These are phyloP conservation scores for Heptranchias perlo DNA, from an alignment of 2,113 vertebrate species.

Conservation along the genomic window DNA sequence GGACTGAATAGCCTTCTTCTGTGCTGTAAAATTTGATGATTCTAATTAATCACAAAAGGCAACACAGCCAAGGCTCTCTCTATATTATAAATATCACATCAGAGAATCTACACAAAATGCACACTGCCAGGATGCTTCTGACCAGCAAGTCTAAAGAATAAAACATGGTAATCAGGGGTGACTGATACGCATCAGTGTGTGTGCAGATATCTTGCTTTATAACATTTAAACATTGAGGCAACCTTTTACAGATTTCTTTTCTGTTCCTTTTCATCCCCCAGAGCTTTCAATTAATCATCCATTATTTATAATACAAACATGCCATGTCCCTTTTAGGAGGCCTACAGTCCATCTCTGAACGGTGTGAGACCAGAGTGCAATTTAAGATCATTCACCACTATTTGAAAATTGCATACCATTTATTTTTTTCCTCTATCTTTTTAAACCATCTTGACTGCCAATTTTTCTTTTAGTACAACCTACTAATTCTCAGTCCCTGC, in stretches of 20 bases:
- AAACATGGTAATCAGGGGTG: background rate
- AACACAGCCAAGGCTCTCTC: background rate
- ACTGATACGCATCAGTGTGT: background rate
- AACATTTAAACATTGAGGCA: background rate
- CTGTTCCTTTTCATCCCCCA: background rate
- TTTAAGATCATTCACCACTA: background rate
- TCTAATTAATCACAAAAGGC: background rate
- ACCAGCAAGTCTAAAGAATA: background rate
- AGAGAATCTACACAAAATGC: background rate
- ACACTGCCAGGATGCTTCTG: background rate
- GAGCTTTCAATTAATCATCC: constrained; percentile 23
- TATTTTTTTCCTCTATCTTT: constrained; percentile 11
- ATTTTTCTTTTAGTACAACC: background rate
- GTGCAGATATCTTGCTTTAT: background rate
- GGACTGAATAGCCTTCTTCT: background rate
- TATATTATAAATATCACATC: background rate
- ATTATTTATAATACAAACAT: constrained; percentile 30
- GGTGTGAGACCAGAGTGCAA: constrained; percentile 11
- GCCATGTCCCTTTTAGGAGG: constrained; percentile 36
- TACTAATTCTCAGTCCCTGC: constrained; percentile 8
- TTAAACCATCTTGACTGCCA: background rate
- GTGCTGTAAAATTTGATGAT: background rate
- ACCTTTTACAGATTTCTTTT: background rate
- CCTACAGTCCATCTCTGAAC: constrained; percentile 33
- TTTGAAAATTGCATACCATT: background rate